Percentiles rank a stretch among this genome's conserved stretches.
phyloP scores from a whole-genome alignment of 2,888 invertebrate species.

The Crocallis elinguaria region DNA sequence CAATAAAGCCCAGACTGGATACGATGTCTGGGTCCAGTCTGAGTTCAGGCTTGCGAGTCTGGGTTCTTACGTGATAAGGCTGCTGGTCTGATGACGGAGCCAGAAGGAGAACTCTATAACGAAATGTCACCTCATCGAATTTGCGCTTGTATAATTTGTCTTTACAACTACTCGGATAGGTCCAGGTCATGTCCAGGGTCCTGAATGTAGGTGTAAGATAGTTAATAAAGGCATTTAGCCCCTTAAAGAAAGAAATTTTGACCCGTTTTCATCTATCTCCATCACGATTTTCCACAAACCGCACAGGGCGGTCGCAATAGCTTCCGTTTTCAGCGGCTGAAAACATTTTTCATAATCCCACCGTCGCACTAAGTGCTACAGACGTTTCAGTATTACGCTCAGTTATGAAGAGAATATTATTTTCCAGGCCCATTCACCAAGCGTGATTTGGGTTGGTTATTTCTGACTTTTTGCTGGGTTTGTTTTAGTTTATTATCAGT shows the following conservation, averaged over 20 bases:
- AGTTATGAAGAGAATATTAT: slow-evolving; percentile 51
- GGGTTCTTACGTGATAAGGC: no score
- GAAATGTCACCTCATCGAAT: no score
- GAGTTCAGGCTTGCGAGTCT: no score
- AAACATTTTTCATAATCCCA: slow-evolving; percentile 51
- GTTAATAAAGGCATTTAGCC: no score
- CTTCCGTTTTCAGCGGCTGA: slow-evolving; percentile 39
- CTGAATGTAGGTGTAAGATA: no score
- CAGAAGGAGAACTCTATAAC: no score
- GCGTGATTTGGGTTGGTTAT: slow-evolving; percentile 32
- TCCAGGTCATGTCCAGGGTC: no score
- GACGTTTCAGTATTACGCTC: slow-evolving; percentile 43
- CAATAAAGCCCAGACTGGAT: no score
- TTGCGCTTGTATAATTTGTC: no score
- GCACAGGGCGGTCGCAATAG: not conserved
- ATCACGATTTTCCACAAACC: not conserved
- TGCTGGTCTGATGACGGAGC: no score
- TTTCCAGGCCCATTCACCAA: slow-evolving; percentile 45
- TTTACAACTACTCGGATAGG: no score
- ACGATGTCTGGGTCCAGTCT: no score
- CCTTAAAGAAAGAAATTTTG: not conserved
- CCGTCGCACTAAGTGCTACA: slow-evolving; percentile 32
- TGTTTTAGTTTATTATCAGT: not conserved
- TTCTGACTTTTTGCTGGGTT: not conserved
- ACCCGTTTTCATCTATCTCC: not conserved